These are phyloP conservation scores for Diabrotica undecimpunctata DNA, from an alignment of 1,140 invertebrate species.

Conservation along the genomic window DNA sequence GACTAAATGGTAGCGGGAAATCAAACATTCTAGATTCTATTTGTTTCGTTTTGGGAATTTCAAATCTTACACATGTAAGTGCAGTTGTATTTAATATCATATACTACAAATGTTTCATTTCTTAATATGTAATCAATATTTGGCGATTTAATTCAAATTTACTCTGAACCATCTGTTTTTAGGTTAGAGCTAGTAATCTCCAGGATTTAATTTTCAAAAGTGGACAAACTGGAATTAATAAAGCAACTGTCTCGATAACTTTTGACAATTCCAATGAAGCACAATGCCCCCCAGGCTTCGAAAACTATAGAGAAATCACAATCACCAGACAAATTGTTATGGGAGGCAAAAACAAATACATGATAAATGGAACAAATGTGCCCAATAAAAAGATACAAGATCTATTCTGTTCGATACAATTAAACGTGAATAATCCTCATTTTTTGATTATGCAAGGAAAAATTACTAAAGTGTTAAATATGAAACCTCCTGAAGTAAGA, in stretches of 20 bases:
- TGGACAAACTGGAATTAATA: constrained; percentile 93
- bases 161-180: constrained; percentile 19
- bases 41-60: constrained; percentile 95
- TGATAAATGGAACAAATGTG: constrained; percentile 91
- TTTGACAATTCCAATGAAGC: constrained; percentile 89
- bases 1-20: constrained; percentile 98
- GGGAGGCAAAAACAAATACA: constrained; percentile 87
- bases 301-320: constrained; percentile 87
- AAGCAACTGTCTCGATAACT: constrained; percentile 92
- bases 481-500: constrained; percentile 92
- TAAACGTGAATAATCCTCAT: constrained; percentile 99
- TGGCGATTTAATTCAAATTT: background rate
- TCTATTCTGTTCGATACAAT: constrained; percentile 92
- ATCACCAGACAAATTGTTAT: constrained; percentile 84
- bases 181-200: constrained; percentile 86
- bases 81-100: constrained; percentile 7
- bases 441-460: constrained; percentile 99
- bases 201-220: constrained; percentile 97
- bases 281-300: constrained; percentile 89
- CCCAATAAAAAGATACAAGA: constrained; percentile 88
- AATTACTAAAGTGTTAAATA: constrained; percentile 98
- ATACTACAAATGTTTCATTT: constrained; percentile 22
- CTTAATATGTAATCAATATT: constrained; percentile 1
- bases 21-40: constrained; percentile 98
- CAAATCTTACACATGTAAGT: constrained; percentile 86